Conservation (phyloP, 2,113 vertebrate genomes). For the Syrrhaptes paradoxus region DNA sequence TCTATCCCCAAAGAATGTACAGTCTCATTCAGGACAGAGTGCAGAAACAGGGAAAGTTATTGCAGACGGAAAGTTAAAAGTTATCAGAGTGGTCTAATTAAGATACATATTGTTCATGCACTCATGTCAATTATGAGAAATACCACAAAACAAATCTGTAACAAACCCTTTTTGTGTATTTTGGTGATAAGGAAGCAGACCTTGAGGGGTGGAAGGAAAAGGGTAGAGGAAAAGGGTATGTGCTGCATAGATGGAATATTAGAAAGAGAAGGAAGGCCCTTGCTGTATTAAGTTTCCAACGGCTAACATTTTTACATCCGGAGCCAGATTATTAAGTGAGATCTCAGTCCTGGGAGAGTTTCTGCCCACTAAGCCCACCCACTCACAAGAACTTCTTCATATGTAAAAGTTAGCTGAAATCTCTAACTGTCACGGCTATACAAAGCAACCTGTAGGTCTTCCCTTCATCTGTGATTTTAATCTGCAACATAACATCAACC, state of each 20-base stretch:
- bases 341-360: constrained; percentile 26
- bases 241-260: not conserved
- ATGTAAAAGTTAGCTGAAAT: not conserved
- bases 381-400: not conserved
- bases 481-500: not conserved
- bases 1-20: not conserved
- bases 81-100: not conserved
- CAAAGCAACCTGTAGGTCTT: not conserved
- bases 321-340: not conserved
- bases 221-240: not conserved
- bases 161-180: not conserved
- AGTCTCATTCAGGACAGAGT: not conserved
- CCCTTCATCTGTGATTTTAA: not conserved
- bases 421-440: not conserved
- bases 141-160: not conserved
- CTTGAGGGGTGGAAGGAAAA: not conserved
- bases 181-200: not conserved
- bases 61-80: not conserved
- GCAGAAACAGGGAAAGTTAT: not conserved
- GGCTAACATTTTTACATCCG: not conserved
- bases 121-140: not conserved
- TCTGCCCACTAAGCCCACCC: not conserved
- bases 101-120: not conserved
- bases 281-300: not conserved
- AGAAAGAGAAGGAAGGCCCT: not conserved